phyloP scores from a whole-genome alignment of 30 jellyfish, hydroid and myxozoan genomes.

The Aurelia aurita region DNA sequence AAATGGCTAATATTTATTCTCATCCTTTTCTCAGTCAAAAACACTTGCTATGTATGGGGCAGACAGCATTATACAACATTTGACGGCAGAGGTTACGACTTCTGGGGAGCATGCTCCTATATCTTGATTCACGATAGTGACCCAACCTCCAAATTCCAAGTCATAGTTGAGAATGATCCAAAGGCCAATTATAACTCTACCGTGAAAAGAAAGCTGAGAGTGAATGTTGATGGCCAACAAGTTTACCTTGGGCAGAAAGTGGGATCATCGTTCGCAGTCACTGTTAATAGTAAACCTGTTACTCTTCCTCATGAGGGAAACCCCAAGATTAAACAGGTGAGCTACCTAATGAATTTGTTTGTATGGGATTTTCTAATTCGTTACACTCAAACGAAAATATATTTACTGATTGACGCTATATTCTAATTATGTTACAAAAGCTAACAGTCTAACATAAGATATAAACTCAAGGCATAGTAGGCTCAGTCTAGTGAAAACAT shows the following conservation, averaged over 20 bases:
- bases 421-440: no score
- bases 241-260: constrained; percentile 88
- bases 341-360: background rate
- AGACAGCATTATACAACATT: constrained; percentile 89
- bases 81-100: constrained; percentile 89
- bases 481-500: no score
- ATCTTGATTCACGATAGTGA: constrained; percentile 88
- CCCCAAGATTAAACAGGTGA: constrained; percentile 86
- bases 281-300: constrained; percentile 73
- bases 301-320: constrained; percentile 84
- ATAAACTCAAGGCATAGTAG: no score
- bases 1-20: no score
- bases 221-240: constrained; percentile 63
- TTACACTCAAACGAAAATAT: no score
- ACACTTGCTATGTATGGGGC: constrained; percentile 94
- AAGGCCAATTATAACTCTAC: constrained; percentile 76
- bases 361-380: no score
- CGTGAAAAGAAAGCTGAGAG: constrained; percentile 81
- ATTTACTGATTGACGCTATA: no score
- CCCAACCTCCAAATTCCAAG: constrained; percentile 69
- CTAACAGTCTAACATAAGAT: no score
- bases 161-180: constrained; percentile 85
- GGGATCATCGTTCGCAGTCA: constrained; percentile 67
- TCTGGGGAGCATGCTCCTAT: constrained; percentile 87
- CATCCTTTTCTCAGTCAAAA: constrained; percentile 50